phyloP scores from a whole-genome alignment of 2,113 vertebrate species.

The Pelecanoides urinatrix region DNA sequence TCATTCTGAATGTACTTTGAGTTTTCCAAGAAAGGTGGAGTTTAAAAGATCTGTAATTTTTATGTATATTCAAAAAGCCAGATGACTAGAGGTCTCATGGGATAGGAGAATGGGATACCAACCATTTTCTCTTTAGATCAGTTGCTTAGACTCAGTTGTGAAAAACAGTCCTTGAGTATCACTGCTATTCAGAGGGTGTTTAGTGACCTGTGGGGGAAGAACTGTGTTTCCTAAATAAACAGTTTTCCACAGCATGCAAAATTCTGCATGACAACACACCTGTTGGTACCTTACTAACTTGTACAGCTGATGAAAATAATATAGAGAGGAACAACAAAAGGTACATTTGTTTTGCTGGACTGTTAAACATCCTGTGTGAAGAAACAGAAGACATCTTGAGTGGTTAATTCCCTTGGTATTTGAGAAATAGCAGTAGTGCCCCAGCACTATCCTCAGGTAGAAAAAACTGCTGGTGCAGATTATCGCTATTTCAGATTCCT shows the following conservation, averaged over 20 bases:
- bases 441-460: background rate
- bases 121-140: background rate
- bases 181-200: background rate
- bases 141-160: background rate
- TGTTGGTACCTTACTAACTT: background rate
- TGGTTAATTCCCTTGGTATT: background rate
- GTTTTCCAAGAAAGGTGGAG: background rate
- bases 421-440: background rate
- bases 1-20: background rate
- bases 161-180: background rate
- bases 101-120: background rate
- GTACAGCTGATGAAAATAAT: background rate
- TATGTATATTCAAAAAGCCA: background rate
- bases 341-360: background rate
- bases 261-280: background rate
- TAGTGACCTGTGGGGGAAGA: background rate
- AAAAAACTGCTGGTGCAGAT: background rate
- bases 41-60: background rate
- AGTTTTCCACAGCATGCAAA: background rate
- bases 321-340: background rate
- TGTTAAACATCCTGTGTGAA: background rate
- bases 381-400: background rate
- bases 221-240: background rate
- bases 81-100: background rate
- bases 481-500: background rate